Percentiles rank a stretch among this genome's conserved stretches.
Evolutionary conservation across 1,140 invertebrate species (phyloP).

Genomic region (Chrysopa pallens): DNA sequence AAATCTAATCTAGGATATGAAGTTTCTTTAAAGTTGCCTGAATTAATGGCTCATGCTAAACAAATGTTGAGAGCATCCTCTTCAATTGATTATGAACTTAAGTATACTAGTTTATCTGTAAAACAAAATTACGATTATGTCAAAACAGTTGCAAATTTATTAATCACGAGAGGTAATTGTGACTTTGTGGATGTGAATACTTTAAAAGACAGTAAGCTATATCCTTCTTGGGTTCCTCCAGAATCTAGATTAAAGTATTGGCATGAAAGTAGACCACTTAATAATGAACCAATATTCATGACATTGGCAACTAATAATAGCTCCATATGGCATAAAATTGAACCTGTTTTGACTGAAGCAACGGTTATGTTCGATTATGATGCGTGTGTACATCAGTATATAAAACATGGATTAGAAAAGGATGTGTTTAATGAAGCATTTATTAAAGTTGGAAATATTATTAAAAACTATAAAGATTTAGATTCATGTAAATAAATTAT

Average conservation of each 20-base stretch:
- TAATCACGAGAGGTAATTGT: conserved; percentile 21
- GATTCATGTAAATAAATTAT: background rate
- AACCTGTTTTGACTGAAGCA: conserved; percentile 23
- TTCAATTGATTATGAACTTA: conserved; percentile 7
- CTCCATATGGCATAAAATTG: conserved; percentile 18
- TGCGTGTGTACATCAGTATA: conserved; percentile 34
- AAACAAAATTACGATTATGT: conserved; percentile 10
- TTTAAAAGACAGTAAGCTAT: conserved; percentile 19
- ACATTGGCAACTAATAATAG: conserved; percentile 27
- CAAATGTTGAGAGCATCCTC: conserved; percentile 15
- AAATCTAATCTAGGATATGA: conserved; percentile 16
- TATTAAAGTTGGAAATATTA: conserved; percentile 25
- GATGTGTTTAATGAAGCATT: conserved; percentile 29
- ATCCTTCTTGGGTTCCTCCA: conserved; percentile 23
- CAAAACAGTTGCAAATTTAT: conserved; percentile 22
- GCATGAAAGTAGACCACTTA: conserved; percentile 21
- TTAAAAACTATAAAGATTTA: conserved; percentile 25
- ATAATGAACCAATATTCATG: conserved; percentile 25
- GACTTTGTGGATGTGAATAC: conserved; percentile 12
- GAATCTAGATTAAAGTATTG: conserved; percentile 20
- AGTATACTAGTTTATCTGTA: conserved; percentile 4
- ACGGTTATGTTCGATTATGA: conserved; percentile 27
- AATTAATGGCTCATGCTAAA: conserved; percentile 18
- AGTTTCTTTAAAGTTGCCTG: conserved; percentile 16
- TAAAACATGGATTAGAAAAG: conserved; percentile 26